Evolutionary conservation across 2,797 vertebrate genomes (phyloP), one percentile per base, ranked within the genome.

Genomic region (Ptychadena robeensis): DNA sequence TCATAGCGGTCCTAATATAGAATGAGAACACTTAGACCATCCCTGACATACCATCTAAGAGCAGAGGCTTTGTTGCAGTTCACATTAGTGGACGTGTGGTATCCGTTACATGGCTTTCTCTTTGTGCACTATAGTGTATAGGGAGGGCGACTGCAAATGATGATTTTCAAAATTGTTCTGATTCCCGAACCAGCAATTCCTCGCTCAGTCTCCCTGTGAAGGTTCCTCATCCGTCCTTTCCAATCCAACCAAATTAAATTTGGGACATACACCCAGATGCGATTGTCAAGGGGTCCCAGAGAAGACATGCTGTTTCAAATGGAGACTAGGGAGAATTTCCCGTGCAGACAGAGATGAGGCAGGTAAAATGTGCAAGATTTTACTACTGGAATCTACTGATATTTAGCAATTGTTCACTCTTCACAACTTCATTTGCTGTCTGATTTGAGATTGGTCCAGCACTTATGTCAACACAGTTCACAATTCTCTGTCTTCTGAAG

Each of bases 351-450:
- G 73, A 73, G 68, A 73, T 38, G 73, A 81, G 31, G 35, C 59
- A 72, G 67, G 73, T 72, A 85, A 72, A 65, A 81, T 0, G 44
- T 53, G 2, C 9, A 53, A 35, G 18, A 53, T 70, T 82, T 77
- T n/a, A n/a, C 77, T 82, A 71, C 28, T 1, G 37, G 25, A 59
- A 48, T 82, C n/a, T n/a, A n/a, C n/a, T 82, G 73, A 65, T 77
- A 82, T 82, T 82, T 76, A 76, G 44, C n/a, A 82, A 76, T 48
- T 75, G 64, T 76, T 75, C 80, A 69, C 80, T 63, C 25, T 12
- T n/a, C n/a, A 40, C 71, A 63, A 48, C 27, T 64, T 76, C 25
- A 0, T 8, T 67, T 44, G 27, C 80, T 68, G n/a, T n/a, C 61
- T 69, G 27, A 70, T 34, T 63, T 28, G 11, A 31, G 37, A 34